Evolutionary conservation across 2,113 vertebrate species (phyloP).

Genomic region (Oreochromis aureus): DNA sequence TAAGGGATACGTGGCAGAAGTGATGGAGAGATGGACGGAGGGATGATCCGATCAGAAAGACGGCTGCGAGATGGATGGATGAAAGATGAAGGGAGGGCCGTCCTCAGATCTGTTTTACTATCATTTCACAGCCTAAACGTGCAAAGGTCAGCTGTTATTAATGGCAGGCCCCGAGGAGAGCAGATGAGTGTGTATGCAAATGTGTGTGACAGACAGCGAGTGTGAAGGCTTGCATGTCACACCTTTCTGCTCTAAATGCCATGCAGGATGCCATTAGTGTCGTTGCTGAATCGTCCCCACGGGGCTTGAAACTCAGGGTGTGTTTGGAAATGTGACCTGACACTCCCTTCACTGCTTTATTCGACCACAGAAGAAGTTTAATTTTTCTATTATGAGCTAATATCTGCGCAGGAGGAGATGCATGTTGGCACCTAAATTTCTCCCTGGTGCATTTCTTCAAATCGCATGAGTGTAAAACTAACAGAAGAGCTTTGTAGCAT

Average conservation of each 20-base stretch:
- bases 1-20: background rate
- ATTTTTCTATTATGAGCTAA: background rate
- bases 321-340: conserved; percentile 20
- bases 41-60: background rate
- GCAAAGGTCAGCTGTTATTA: conserved; percentile 65
- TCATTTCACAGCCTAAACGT: conserved; percentile 60
- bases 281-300: background rate
- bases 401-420: background rate
- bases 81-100: background rate
- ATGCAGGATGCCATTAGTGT: conserved; percentile 40
- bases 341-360: background rate
- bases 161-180: conserved; percentile 39
- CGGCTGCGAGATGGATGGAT: background rate
- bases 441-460: background rate
- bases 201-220: conserved; percentile 28
- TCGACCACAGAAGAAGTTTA: background rate
- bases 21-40: background rate
- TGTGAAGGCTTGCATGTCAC: conserved; percentile 60
- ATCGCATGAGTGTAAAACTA: background rate
- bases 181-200: conserved; percentile 23
- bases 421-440: background rate
- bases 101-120: conserved; percentile 38
- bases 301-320: conserved; percentile 1
- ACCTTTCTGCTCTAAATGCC: conserved; percentile 70
- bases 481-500: background rate